These are phyloP conservation scores for Hyles euphorbiae DNA, from an alignment of 1,140 invertebrate species.

Conservation along the genomic window DNA sequence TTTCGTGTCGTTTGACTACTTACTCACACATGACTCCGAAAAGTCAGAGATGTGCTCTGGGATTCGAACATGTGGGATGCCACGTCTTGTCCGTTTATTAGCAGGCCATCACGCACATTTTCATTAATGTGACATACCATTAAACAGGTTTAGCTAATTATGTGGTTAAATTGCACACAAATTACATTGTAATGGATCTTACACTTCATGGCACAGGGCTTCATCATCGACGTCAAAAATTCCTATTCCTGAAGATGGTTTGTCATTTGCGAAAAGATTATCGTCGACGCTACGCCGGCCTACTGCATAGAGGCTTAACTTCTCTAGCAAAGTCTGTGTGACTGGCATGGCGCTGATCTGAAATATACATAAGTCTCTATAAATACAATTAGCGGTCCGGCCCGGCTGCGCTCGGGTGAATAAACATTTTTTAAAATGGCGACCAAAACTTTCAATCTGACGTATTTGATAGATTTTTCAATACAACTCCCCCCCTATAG, in stretches of 20 bases:
- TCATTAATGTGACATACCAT: too few relatives aligned
- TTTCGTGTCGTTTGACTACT: too few relatives aligned
- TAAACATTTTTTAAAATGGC: too few relatives aligned
- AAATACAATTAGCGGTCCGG: neutral
- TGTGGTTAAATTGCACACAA: constrained; percentile 1
- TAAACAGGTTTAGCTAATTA: neutral
- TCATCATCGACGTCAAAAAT: constrained; percentile 64
- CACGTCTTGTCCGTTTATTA: too few relatives aligned
- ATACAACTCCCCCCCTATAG: too few relatives aligned
- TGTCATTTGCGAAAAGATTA: constrained; percentile 44
- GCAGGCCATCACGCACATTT: too few relatives aligned
- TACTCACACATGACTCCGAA: too few relatives aligned
- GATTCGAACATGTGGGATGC: too few relatives aligned
- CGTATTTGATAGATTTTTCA: too few relatives aligned
- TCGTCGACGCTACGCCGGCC: constrained; percentile 49
- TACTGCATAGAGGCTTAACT: constrained; percentile 38
- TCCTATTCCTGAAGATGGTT: constrained; percentile 44
- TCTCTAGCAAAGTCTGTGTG: constrained; percentile 23
- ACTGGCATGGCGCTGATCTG: constrained; percentile 12
- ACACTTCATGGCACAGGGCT: constrained; percentile 52
- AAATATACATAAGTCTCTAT: neutral
- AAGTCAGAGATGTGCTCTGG: too few relatives aligned
- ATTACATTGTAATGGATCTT: constrained; percentile 23
- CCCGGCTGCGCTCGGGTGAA: too few relatives aligned
- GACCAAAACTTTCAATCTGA: too few relatives aligned